Percentiles rank a stretch among this genome's conserved stretches.
Conservation (phyloP, 2,888 invertebrate species). For the Dynastes hyllus region DNA sequence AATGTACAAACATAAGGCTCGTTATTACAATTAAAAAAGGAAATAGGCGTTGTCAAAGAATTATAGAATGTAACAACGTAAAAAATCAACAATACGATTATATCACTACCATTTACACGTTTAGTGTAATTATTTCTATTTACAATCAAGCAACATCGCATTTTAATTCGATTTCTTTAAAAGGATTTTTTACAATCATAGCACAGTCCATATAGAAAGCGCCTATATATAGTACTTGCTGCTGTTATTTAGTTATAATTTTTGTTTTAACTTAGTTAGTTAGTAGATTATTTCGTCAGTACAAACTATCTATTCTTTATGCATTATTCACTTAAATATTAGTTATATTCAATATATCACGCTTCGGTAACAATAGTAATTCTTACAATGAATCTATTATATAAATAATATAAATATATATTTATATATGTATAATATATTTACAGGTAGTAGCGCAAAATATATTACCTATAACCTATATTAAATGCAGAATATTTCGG, state of each 20-base stretch:
- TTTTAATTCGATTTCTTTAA: slow-evolving; percentile 34
- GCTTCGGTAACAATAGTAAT: slow-evolving; percentile 37
- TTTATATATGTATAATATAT: slow-evolving; percentile 24
- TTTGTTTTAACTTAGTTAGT: neutral
- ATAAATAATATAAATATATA: slow-evolving; percentile 24
- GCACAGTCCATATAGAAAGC: slow-evolving; percentile 40
- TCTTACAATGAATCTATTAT: slow-evolving; percentile 19
- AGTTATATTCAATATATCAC: slow-evolving; percentile 44
- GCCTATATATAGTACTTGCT: slow-evolving; percentile 24
- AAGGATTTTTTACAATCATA: slow-evolving; percentile 29
- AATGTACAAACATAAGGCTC: slow-evolving; percentile 36
- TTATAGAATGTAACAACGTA: slow-evolving; percentile 18
- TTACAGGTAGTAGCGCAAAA: slow-evolving; percentile 21
- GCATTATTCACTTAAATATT: neutral
- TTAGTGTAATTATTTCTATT: neutral
- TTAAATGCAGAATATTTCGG: no score
- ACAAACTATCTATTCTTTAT: slow-evolving; percentile 39
- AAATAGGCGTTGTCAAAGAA: neutral
- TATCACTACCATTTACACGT: neutral
- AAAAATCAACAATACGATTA: slow-evolving; percentile 11
- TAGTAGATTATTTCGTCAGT: slow-evolving; percentile 21
- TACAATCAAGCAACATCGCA: slow-evolving; percentile 38
- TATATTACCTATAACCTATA: neutral
- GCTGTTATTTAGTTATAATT: neutral
- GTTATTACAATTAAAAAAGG: neutral